A percentile compares a stretch with the other conserved stretches of the same genome.
phyloP scores from a whole-genome alignment of 2,888 invertebrate species.

The Malthinus seriepunctatus region DNA sequence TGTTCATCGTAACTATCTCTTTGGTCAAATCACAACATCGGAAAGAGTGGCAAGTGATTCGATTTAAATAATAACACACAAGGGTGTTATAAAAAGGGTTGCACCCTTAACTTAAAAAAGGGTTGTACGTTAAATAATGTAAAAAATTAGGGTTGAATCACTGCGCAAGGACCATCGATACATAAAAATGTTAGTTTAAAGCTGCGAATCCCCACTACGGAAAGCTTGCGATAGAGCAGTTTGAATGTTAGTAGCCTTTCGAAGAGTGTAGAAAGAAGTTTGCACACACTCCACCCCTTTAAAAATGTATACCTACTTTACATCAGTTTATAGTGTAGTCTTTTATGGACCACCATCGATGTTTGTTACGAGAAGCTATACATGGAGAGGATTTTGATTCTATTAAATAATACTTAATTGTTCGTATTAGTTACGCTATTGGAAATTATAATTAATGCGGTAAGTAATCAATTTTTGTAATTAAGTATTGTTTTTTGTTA shows the following conservation, averaged over 20 bases:
- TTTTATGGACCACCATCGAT: too few species aligned
- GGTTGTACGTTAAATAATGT: slow-evolving; percentile 30
- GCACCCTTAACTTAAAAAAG: slow-evolving; percentile 26
- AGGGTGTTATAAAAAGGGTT: slow-evolving; percentile 27
- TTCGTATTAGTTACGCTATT: too few species aligned
- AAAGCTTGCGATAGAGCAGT: slow-evolving; percentile 13
- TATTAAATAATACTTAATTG: too few species aligned
- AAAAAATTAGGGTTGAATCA: slow-evolving; percentile 32
- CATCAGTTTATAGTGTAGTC: too few species aligned
- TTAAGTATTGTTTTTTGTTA: too few species aligned
- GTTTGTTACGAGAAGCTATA: too few species aligned
- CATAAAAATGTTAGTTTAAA: slow-evolving; percentile 2
- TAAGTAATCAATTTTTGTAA: too few species aligned
- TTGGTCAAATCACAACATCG: slow-evolving; percentile 7
- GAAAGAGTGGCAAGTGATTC: not conserved
- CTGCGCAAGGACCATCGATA: slow-evolving; percentile 27
- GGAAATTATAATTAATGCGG: too few species aligned
- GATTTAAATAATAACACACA: slow-evolving; percentile 6
- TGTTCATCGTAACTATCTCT: not conserved
- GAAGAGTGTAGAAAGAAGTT: slow-evolving; percentile 39
- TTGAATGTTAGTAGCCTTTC: slow-evolving; percentile 23
- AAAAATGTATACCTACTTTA: not conserved
- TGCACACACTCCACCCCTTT: slow-evolving; percentile 48
- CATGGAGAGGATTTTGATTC: too few species aligned
- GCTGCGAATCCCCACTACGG: slow-evolving; percentile 32